Evolutionary conservation across 2,888 invertebrate species (phyloP).

Genomic region (Drosophila trichaetosa): DNA sequence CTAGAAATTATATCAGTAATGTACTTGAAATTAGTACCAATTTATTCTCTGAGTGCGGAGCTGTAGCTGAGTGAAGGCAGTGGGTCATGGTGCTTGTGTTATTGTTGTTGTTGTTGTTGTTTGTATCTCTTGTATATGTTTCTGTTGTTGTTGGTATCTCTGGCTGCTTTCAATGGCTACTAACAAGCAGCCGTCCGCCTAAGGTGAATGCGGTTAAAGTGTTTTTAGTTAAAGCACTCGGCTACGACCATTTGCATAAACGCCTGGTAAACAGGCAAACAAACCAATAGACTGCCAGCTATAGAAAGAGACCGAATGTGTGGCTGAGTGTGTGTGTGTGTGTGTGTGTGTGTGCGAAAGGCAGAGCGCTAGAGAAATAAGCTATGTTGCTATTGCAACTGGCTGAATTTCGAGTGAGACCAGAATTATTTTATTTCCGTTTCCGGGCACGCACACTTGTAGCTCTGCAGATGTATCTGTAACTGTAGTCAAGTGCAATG

Average conservation of each 20-base stretch:
- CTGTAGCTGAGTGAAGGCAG: conserved; percentile 6
- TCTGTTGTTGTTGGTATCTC: conserved; percentile 41
- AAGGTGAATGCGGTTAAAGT: conserved; percentile 81
- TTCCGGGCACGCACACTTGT: conserved; percentile 68
- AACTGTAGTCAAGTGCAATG: conserved; percentile 57
- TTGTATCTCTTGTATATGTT: conserved; percentile 38
- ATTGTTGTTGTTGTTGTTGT: background rate
- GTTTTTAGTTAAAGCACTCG: conserved; percentile 77
- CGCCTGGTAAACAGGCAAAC: conserved; percentile 48
- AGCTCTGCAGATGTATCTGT: conserved; percentile 27
- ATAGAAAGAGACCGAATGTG: conserved; percentile 9
- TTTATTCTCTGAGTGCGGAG: conserved; percentile 4
- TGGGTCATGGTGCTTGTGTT: conserved; percentile 27
- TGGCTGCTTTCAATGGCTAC: conserved; percentile 75
- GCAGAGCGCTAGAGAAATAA: conserved; percentile 12
- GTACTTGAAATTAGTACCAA: background rate
- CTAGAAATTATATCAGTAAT: background rate
- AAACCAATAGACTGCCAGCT: conserved; percentile 18
- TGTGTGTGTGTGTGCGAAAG: conserved; percentile 12
- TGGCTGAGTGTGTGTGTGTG: conserved; percentile 7
- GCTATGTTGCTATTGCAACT: conserved; percentile 35
- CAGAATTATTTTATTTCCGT: conserved; percentile 81
- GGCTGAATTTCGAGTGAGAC: conserved; percentile 45
- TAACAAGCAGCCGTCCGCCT: conserved; percentile 75
- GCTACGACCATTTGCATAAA: conserved; percentile 78